Percentiles rank a stretch among this genome's conserved stretches.
phyloP scores from a whole-genome alignment of 2,113 vertebrate species.

The Nothoprocta perdicaria region DNA sequence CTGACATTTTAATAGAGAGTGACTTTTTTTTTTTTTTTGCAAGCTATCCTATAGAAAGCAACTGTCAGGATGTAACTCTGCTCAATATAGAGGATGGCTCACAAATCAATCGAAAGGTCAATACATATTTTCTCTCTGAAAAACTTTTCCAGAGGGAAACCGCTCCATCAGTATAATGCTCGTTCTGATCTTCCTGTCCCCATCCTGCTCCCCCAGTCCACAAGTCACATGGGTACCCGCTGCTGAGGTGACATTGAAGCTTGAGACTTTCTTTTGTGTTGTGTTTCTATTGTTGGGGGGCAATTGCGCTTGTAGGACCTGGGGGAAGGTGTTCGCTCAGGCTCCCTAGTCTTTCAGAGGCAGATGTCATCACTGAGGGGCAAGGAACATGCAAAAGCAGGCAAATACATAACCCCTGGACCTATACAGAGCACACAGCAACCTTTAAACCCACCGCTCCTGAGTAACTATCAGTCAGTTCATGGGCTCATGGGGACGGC shows the following conservation, averaged over 20 bases:
- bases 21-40: background rate
- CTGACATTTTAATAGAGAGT: constrained; percentile 30
- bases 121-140: background rate
- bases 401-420: background rate
- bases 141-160: background rate
- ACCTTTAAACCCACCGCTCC: rapidly evolving
- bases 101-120: background rate
- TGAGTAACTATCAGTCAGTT: background rate
- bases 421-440: background rate
- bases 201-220: background rate
- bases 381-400: rapidly evolving
- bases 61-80: background rate
- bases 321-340: background rate
- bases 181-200: background rate
- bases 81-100: background rate
- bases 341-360: background rate
- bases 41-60: background rate
- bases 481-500: rapidly evolving
- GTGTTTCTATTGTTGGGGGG: background rate
- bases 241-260: background rate
- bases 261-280: background rate
- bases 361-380: background rate
- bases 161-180: background rate
- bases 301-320: background rate
- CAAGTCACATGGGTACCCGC: background rate